A percentile compares a stretch with the other conserved stretches of the same genome.
These are phyloP conservation scores for Peromyscus eremicus DNA, from an alignment of 2,797 vertebrate species.

Conservation along the genomic window DNA sequence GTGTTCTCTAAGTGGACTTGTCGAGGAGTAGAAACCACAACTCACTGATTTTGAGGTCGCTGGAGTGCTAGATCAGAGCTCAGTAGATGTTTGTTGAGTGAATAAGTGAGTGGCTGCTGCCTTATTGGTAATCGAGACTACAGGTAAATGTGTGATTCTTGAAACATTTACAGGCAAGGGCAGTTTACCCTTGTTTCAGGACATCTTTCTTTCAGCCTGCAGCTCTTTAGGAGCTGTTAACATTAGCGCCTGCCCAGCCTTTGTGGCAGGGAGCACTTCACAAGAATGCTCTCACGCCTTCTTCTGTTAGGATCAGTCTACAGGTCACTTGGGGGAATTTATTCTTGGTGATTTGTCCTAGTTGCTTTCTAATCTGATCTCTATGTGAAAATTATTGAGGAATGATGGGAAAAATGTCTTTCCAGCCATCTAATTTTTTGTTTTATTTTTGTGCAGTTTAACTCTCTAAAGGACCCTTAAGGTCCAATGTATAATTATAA, in stretches of 20 bases:
- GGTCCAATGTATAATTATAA: conserved; percentile 74
- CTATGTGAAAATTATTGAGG: conserved; percentile 48
- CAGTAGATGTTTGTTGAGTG: not conserved
- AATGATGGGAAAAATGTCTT: conserved; percentile 75
- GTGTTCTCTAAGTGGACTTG: conserved; percentile 12
- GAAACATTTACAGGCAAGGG: not conserved
- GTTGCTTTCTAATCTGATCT: conserved; percentile 64
- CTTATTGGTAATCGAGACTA: not conserved
- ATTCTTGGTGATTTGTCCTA: conserved; percentile 59
- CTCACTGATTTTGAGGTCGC: not conserved
- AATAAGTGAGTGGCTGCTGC: not conserved
- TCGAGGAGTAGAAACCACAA: not conserved
- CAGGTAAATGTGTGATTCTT: not conserved
- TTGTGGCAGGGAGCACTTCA: conserved; percentile 29
- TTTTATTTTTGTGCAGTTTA: conserved; percentile 78
- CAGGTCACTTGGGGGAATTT: conserved; percentile 14
- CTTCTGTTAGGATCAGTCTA: conserved; percentile 9
- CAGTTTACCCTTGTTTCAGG: not conserved
- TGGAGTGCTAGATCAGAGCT: not conserved
- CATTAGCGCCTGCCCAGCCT: not conserved
- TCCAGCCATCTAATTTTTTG: conserved; percentile 70
- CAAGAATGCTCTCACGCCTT: conserved; percentile 5
- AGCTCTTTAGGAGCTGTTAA: conserved; percentile 38
- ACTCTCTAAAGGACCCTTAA: conserved; percentile 77
- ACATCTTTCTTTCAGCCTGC: not conserved